These are phyloP conservation scores for Malurus cyaneus DNA, from an alignment of 2,113 vertebrate species.

Conservation along the genomic window DNA sequence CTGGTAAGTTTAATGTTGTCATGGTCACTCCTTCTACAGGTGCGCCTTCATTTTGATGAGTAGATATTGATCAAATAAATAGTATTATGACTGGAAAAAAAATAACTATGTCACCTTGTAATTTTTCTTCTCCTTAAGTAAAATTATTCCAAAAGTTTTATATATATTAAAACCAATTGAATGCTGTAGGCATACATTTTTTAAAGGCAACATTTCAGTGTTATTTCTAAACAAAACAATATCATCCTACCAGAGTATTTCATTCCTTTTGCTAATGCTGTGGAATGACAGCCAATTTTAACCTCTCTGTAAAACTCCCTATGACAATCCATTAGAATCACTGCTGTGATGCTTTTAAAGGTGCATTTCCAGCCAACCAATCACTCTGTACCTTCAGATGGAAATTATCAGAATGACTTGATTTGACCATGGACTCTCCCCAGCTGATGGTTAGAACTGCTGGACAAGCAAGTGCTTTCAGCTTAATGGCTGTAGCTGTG, in stretches of 20 bases:
- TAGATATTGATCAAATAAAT: background rate
- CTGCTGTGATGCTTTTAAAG: background rate
- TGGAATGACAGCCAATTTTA: background rate
- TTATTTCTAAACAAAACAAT: background rate
- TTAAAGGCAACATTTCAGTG: background rate
- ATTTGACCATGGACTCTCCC: background rate
- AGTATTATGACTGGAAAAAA: background rate
- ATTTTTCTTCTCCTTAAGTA: background rate
- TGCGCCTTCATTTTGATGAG: background rate
- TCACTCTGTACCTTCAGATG: background rate
- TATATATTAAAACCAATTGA: background rate
- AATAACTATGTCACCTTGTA: no score
- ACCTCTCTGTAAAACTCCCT: background rate
- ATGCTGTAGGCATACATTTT: background rate
- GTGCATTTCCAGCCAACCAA: background rate
- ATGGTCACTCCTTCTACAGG: background rate
- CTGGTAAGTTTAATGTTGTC: background rate
- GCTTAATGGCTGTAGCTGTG: background rate
- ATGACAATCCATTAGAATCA: background rate
- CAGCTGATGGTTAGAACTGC: background rate
- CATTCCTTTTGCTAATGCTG: background rate
- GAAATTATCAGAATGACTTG: background rate
- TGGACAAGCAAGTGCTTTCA: background rate
- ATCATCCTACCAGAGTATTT: background rate
- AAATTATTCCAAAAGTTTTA: background rate